phyloP scores from a whole-genome alignment of 2,797 vertebrate genomes.

The Myotis vivesi region DNA sequence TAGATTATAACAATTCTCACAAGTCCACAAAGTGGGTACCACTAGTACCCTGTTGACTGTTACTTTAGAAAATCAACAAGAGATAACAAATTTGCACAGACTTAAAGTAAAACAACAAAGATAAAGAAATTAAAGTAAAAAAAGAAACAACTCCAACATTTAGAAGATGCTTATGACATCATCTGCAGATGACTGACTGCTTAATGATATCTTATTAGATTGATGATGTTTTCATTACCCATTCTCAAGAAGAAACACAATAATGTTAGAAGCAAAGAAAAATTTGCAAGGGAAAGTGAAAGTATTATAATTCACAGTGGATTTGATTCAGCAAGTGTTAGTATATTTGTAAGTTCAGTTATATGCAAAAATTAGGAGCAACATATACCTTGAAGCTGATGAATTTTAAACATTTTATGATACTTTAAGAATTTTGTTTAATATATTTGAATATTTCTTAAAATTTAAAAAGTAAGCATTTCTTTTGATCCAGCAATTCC shows the following conservation, averaged over 20 bases:
- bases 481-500: neutral
- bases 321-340: conserved; percentile 89
- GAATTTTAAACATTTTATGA: conserved; percentile 87
- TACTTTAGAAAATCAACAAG: conserved; percentile 93
- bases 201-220: conserved; percentile 89
- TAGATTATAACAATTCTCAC: neutral
- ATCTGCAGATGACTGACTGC: conserved; percentile 88
- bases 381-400: conserved; percentile 89
- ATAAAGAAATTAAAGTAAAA: conserved; percentile 92
- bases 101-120: conserved; percentile 91
- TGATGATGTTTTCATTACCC: conserved; percentile 92
- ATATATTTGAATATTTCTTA: neutral
- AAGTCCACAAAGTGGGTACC: neutral
- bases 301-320: conserved; percentile 87
- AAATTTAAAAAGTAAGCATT: neutral
- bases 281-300: conserved; percentile 90
- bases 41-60: conserved; percentile 82
- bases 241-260: conserved; percentile 91
- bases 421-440: neutral
- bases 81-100: conserved; percentile 93
- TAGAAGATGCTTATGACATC: conserved; percentile 93
- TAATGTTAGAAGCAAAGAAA: conserved; percentile 94
- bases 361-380: conserved; percentile 93
- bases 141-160: conserved; percentile 92
- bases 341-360: conserved; percentile 91